These are phyloP conservation scores for Tarsius wallacei DNA, from an alignment of 2,797 vertebrate genomes.

Conservation along the genomic window DNA sequence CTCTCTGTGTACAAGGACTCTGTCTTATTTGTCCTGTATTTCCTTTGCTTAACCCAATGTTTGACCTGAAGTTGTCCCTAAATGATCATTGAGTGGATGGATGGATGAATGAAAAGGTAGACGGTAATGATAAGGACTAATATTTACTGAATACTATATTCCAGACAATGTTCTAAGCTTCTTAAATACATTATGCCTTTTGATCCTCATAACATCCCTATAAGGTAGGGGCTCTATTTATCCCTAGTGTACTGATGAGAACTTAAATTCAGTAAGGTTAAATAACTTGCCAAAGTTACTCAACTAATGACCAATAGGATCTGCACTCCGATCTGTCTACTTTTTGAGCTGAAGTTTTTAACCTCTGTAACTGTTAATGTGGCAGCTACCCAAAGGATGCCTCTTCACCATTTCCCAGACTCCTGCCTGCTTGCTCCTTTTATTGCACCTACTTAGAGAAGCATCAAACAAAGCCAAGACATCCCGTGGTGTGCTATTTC, in stretches of 20 bases:
- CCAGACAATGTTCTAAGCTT: neutral
- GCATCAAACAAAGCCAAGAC: neutral
- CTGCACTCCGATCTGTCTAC: conserved; percentile 51
- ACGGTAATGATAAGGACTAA: neutral
- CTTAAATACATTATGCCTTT: conserved; percentile 7
- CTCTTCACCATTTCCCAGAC: neutral
- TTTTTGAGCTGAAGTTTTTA: conserved; percentile 72
- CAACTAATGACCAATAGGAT: conserved; percentile 65
- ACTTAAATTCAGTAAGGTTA: conserved; percentile 19
- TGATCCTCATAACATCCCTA: neutral
- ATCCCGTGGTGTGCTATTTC: neutral
- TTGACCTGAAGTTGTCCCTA: neutral
- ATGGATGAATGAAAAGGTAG: conserved; percentile 13
- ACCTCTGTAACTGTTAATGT: conserved; percentile 40
- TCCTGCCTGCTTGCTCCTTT: conserved; percentile 18
- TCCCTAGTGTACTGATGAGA: conserved; percentile 19
- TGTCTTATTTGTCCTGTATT: conserved; percentile 27
- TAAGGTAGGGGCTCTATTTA: conserved; percentile 27
- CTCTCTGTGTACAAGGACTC: neutral
- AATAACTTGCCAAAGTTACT: conserved; percentile 23
- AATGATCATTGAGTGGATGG: neutral
- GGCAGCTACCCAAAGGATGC: neutral
- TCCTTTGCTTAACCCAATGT: conserved; percentile 37
- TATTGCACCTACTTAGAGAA: conserved; percentile 16
- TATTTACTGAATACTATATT: neutral